Conservation (phyloP, 1,140 invertebrate species). For the Eumeta japonica region DNA sequence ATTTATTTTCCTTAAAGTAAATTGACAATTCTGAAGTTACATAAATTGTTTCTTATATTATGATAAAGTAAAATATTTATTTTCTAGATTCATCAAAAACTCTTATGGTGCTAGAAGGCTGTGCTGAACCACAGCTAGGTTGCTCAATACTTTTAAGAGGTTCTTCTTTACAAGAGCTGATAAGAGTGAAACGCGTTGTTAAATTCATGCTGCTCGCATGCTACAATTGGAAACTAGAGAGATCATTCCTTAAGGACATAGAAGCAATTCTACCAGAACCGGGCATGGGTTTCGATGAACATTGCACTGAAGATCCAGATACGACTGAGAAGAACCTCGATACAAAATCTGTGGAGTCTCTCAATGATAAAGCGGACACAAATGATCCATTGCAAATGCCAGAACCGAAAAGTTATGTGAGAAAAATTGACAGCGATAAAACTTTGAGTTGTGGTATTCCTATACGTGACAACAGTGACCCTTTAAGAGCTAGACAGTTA, state of each 20-base stretch:
- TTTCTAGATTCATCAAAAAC: slow-evolving; percentile 71
- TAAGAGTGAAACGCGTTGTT: slow-evolving; percentile 78
- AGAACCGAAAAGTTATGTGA: slow-evolving; percentile 14
- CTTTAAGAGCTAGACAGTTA: slow-evolving; percentile 67
- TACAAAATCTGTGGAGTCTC: background rate
- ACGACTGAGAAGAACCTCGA: background rate
- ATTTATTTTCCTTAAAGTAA: no score
- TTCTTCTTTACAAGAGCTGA: slow-evolving; percentile 71
- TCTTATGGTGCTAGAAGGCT: slow-evolving; percentile 92
- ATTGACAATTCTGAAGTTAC: no score
- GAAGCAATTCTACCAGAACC: slow-evolving; percentile 67
- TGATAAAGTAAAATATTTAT: no score
- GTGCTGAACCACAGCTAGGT: slow-evolving; percentile 77
- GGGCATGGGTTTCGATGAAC: slow-evolving; percentile 29
- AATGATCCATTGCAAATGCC: slow-evolving; percentile 23
- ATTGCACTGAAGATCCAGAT: slow-evolving; percentile 5
- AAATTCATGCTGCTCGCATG: slow-evolving; percentile 79
- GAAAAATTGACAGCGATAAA: slow-evolving; percentile 43
- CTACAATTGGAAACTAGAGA: slow-evolving; percentile 92
- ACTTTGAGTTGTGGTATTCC: slow-evolving; percentile 49
- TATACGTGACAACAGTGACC: slow-evolving; percentile 72
- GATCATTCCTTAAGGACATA: slow-evolving; percentile 85
- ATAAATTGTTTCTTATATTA: no score
- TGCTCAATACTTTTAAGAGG: slow-evolving; percentile 89
- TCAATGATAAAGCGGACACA: slow-evolving; percentile 6